Percentiles rank a stretch among this genome's conserved stretches.
phyloP scores from a whole-genome alignment of 2,888 invertebrate species.

The Orthosia incerta region DNA sequence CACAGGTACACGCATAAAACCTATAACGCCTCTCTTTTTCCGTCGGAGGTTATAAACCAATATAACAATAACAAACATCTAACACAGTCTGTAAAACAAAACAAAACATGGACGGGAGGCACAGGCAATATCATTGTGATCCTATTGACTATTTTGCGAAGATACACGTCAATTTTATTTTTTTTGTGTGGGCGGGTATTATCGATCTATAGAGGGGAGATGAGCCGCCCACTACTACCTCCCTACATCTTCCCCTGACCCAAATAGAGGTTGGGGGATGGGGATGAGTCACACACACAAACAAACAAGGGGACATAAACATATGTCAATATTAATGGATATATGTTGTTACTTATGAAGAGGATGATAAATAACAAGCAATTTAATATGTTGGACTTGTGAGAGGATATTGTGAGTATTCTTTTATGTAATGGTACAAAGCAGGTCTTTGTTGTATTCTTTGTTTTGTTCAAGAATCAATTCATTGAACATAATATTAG shows the following conservation, averaged over 20 bases:
- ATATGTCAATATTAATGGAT: constrained; percentile 46
- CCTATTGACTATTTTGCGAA: constrained; percentile 43
- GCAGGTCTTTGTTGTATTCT: constrained; percentile 2
- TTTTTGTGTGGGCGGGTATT: constrained; percentile 73
- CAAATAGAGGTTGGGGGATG: constrained; percentile 72
- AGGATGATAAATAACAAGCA: constrained; percentile 45
- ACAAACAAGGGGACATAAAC: constrained; percentile 56
- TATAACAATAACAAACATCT: constrained; percentile 10
- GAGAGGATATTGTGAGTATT: constrained; percentile 25
- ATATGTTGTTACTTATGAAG: constrained; percentile 36
- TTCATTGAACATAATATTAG: background rate
- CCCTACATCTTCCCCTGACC: constrained; percentile 85
- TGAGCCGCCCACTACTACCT: constrained; percentile 76
- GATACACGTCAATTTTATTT: constrained; percentile 69
- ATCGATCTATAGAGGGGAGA: constrained; percentile 83
- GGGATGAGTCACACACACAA: constrained; percentile 76
- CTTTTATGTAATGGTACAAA: constrained; percentile 20
- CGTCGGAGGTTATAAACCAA: no score
- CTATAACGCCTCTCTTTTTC: no score
- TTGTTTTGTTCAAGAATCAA: constrained; percentile 7
- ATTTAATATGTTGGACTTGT: constrained; percentile 27
- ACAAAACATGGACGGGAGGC: constrained; percentile 21
- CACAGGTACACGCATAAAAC: no score
- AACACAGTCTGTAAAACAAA: background rate
- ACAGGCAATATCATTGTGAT: constrained; percentile 18